These are phyloP conservation scores for Uria lomvia DNA, from an alignment of 2,113 vertebrate species.

Conservation along the genomic window DNA sequence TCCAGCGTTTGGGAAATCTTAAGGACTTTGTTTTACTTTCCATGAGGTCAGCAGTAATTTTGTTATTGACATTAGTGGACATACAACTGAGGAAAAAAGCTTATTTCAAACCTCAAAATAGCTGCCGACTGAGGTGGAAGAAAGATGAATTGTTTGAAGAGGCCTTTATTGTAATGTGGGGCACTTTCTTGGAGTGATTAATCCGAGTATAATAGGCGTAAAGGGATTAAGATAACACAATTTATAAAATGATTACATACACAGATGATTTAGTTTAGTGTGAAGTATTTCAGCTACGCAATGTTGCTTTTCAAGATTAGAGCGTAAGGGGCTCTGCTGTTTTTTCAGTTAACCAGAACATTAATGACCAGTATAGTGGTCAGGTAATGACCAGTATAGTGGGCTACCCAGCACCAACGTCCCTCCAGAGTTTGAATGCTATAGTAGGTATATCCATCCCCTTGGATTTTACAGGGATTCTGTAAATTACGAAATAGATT, in stretches of 20 bases:
- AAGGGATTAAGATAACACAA: not conserved
- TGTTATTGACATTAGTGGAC: not conserved
- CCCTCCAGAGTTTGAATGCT: not conserved
- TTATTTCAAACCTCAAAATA: not conserved
- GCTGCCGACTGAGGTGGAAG: not conserved
- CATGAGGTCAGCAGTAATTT: not conserved
- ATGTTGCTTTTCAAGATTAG: not conserved
- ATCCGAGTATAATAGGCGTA: not conserved
- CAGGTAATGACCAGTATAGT: not conserved
- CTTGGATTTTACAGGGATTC: not conserved
- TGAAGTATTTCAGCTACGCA: not conserved
- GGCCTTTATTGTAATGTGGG: not conserved
- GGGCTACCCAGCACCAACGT: not conserved
- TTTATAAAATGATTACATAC: not conserved
- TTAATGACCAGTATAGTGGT: not conserved
- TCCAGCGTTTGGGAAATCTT: not conserved
- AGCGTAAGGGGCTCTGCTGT: not conserved
- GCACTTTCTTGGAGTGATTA: not conserved
- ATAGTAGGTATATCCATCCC: not conserved
- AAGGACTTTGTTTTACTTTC: not conserved
- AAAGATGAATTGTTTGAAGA: not conserved
- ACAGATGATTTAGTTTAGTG: not conserved
- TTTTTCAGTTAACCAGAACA: not conserved
- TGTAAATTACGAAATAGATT: not conserved
- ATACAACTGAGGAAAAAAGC: not conserved